Evolutionary conservation across 2,113 vertebrate genomes (phyloP), one percentile per base, ranked within the genome.

Genomic region (Entelurus aequoreus): DNA sequence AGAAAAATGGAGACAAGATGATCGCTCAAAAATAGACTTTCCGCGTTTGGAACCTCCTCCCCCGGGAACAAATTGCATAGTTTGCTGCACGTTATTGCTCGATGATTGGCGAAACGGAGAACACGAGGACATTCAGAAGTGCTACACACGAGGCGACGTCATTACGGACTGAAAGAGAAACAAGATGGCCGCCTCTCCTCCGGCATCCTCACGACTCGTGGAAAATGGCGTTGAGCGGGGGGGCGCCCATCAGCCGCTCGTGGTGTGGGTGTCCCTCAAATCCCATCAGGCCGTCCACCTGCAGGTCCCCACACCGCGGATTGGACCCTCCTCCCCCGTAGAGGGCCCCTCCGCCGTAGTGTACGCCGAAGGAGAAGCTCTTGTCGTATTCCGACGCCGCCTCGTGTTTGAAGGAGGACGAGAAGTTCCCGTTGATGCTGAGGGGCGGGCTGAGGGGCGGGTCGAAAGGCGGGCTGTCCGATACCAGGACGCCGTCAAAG

Each of bases 401-500:
- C 76, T 98, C 97, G 42, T 98, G 96, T 80, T 98, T 98, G 91
- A 94, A 98, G 77, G 95, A 95, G 48, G 96, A 93, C 86, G 95
- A 92, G 91, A 99, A 99, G 91, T 95, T 98, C 68, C 97, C 97
- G 44, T 96, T 98, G 85, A 99, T 92, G 90, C 97, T 99, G 68
- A 99, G 90, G 1, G 97, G 97, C 0, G 97, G 97, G 77, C 96
- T 99, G 67, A 98, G 93, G 0, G 97, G 97, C 21, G 85, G 94
- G 80, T 99, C 96, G 51, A 98, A 98, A 11, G 92, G 88, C 2
- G 94, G 94, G 68, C 92, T 93, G 64, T 98, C 95, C 2, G 93
- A 90, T 72, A 95, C 92, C 21, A 95, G 90, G 13, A 93, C 90
- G 74, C 91, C 91, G 35, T 98, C 95, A 10, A 96, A 95, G 84